phyloP scores from a whole-genome alignment of 1,140 invertebrate species.

The Muscidifurax raptorellus region DNA sequence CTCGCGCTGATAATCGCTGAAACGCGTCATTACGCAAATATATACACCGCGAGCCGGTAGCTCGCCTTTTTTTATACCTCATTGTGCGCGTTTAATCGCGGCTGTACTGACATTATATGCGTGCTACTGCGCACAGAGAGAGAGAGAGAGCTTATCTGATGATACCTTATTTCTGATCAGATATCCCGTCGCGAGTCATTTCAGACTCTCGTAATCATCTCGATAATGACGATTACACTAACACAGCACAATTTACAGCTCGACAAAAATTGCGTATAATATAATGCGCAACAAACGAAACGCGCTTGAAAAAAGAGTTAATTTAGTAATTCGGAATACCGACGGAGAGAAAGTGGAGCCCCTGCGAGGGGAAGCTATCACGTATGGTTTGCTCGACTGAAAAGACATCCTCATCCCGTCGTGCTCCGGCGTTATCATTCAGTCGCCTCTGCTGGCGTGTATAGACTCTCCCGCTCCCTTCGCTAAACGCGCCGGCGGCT shows the following conservation, averaged over 20 bases:
- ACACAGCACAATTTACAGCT: neutral
- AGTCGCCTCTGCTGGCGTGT: conserved; percentile 38
- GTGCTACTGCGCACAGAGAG: too few species aligned
- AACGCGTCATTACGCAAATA: conserved; percentile 25
- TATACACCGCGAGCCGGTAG: neutral
- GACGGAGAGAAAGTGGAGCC: too few species aligned
- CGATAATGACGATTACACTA: neutral
- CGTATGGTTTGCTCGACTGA: neutral
- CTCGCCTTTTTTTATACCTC: neutral
- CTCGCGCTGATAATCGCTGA: neutral
- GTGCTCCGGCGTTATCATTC: conserved; percentile 34
- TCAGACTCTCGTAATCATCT: neutral
- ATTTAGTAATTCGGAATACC: neutral
- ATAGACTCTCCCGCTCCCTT: conserved; percentile 46
- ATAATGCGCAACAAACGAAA: too few species aligned
- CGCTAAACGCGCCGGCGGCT: conserved; percentile 52
- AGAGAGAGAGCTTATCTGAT: neutral
- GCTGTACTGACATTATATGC: neutral
- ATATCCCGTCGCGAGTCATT: neutral
- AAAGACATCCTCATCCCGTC: conserved; percentile 3
- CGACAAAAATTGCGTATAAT: too few species aligned
- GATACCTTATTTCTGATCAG: neutral
- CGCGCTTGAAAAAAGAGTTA: neutral
- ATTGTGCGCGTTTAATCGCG: conserved; percentile 1
- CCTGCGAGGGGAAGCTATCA: neutral